Evolutionary conservation across 92 coral and sea anemone species (phyloP).

Genomic region (Actinernus sp.): DNA sequence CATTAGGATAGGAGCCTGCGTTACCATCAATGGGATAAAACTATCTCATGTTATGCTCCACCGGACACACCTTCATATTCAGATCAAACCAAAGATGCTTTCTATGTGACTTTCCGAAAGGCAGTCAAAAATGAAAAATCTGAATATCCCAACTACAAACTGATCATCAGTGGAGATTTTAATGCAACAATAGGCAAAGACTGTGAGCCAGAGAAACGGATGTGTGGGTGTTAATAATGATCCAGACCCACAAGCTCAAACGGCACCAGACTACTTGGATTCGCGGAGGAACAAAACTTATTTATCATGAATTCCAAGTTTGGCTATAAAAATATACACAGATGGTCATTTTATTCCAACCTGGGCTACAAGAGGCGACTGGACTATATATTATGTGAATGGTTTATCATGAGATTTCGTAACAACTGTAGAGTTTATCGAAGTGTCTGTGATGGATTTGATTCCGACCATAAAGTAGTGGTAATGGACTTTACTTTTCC

Average conservation of each 20-base stretch:
- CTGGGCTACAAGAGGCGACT: conserved; percentile 30
- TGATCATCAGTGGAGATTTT: conserved; percentile 12
- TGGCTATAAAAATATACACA: conserved; percentile 14
- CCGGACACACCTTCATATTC: conserved; percentile 16
- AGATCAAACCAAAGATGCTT: conserved; percentile 12
- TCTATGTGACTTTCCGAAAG: conserved; percentile 4
- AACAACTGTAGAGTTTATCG: conserved; percentile 32
- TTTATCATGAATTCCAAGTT: not conserved
- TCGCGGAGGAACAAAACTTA: conserved; percentile 1
- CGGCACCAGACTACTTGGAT: not conserved
- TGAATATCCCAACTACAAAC: conserved; percentile 7
- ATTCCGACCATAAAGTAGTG: conserved; percentile 34
- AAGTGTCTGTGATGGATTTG: conserved; percentile 19
- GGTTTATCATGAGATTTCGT: conserved; percentile 11
- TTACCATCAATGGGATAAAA: conserved; percentile 24
- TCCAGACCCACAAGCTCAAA: not conserved
- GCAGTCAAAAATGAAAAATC: not conserved
- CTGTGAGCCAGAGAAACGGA: conserved; percentile 4
- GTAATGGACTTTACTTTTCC: conserved; percentile 32
- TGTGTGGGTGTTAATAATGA: not conserved
- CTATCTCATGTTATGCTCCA: conserved; percentile 14
- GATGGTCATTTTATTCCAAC: conserved; percentile 36
- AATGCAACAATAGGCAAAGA: conserved; percentile 22
- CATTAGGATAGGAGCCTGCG: conserved; percentile 6
- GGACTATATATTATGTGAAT: conserved; percentile 25